Percentiles rank a stretch among this genome's conserved stretches.
phyloP scores from a whole-genome alignment of 1,140 invertebrate species.

The Portunus trituberculatus region DNA sequence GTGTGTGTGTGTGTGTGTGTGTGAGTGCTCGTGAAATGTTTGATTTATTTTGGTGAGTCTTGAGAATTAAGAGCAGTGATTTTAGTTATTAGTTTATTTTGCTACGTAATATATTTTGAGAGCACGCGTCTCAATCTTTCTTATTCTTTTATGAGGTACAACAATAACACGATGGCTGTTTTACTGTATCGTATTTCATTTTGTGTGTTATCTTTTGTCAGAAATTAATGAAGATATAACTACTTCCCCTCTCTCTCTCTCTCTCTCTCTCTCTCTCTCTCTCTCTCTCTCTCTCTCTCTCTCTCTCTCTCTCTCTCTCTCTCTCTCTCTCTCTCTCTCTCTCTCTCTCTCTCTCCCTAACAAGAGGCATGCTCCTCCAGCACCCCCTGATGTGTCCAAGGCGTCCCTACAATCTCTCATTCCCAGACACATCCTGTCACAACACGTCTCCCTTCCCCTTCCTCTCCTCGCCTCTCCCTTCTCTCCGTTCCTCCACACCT shows the following conservation, averaged over 20 bases:
- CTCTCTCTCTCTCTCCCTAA: neutral
- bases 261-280: neutral
- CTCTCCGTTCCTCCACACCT: neutral
- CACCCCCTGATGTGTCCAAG: neutral
- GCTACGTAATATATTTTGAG: too few relatives aligned
- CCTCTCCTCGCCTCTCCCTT: neutral
- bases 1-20: too few relatives aligned
- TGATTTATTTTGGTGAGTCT: too few relatives aligned
- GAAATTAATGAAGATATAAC: too few relatives aligned
- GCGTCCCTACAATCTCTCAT: constrained; percentile 1
- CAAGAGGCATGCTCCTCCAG: neutral
- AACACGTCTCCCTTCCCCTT: neutral
- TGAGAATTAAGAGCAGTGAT: too few relatives aligned
- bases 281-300: neutral
- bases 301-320: constrained; percentile 32
- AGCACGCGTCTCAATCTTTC: too few relatives aligned
- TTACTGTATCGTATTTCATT: too few relatives aligned
- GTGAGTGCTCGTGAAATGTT: neutral
- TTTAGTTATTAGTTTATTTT: too few relatives aligned
- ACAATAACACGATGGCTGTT: too few relatives aligned
- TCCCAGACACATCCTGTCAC: neutral
- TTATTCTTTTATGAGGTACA: too few relatives aligned
- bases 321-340: neutral
- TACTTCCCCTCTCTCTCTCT: neutral
- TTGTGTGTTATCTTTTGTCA: too few relatives aligned